Evolutionary conservation across 2,888 invertebrate genomes (phyloP).

Genomic region (Melinaea marsaeus): DNA sequence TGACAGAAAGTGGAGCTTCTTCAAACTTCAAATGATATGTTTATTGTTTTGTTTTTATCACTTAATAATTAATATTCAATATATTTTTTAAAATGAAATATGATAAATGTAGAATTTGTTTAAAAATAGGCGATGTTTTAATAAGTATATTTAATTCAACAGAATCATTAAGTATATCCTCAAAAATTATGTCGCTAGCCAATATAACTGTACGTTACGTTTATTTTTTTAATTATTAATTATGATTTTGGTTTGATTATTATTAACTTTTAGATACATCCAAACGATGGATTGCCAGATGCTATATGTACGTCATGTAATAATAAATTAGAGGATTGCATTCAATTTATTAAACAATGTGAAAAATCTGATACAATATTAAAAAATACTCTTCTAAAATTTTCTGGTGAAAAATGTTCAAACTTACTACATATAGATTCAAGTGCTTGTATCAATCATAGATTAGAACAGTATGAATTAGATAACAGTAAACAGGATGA

Average conservation of each 20-base stretch:
- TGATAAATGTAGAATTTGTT: conserved; percentile 56
- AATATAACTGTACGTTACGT: conserved; percentile 51
- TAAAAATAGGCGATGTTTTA: conserved; percentile 39
- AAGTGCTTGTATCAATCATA: background rate
- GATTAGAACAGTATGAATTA: background rate
- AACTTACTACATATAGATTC: too few relatives aligned
- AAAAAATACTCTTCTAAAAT: conserved; percentile 32
- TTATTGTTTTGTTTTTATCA: too few relatives aligned
- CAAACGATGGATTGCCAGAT: conserved; percentile 57
- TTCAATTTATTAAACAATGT: conserved; percentile 55
- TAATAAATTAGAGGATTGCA: conserved; percentile 49
- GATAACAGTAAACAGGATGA: background rate
- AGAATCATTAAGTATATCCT: conserved; percentile 45
- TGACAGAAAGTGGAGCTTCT: too few relatives aligned
- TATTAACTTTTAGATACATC: conserved; percentile 49
- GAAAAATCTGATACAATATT: conserved; percentile 52
- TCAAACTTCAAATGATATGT: too few relatives aligned
- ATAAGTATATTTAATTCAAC: conserved; percentile 47
- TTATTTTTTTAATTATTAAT: background rate
- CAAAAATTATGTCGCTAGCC: conserved; percentile 54
- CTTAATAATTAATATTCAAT: background rate
- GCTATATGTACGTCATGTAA: conserved; percentile 57
- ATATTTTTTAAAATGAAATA: conserved; percentile 21
- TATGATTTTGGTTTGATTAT: conserved; percentile 5
- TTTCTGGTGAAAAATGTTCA: too few relatives aligned